Percentiles rank a stretch among this genome's conserved stretches.
Evolutionary conservation across 2,113 vertebrate species (phyloP).

Genomic region (Anoura caudifer): DNA sequence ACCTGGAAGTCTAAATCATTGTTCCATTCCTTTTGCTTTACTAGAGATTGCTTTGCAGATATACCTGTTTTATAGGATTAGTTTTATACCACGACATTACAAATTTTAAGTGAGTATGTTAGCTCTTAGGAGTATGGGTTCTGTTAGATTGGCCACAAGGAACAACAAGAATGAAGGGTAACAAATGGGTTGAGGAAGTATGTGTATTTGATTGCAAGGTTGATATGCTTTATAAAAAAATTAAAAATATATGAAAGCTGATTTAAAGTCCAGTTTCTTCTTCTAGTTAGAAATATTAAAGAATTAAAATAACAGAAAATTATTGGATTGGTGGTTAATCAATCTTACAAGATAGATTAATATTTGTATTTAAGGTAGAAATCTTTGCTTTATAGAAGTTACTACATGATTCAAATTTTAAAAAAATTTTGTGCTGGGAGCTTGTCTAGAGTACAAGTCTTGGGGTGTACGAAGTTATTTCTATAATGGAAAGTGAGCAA

Average conservation of each 20-base stretch:
- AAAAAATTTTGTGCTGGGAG: not conserved
- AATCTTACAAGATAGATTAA: not conserved
- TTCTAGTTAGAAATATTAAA: not conserved
- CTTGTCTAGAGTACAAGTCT: not conserved
- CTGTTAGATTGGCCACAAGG: not conserved
- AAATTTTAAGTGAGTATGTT: constrained; percentile 13
- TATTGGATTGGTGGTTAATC: not conserved
- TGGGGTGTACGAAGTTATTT: not conserved
- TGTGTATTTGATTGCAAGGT: not conserved
- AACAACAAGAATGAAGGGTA: not conserved
- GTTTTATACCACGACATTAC: not conserved
- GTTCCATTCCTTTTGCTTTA: not conserved
- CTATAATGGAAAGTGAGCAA: not conserved
- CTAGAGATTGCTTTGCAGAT: not conserved
- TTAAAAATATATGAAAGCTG: not conserved
- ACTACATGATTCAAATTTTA: not conserved
- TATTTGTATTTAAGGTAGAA: constrained; percentile 23
- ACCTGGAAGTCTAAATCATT: not conserved
- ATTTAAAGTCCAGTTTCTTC: constrained; percentile 4
- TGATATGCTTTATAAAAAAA: constrained; percentile 7
- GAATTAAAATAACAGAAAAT: not conserved
- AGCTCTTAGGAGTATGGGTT: not conserved
- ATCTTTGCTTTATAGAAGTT: constrained; percentile 8
- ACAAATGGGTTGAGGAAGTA: not conserved
- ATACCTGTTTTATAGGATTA: not conserved